Evolutionary conservation across 1,140 invertebrate species (phyloP).

Genomic region (Zaprionus nigranus): DNA sequence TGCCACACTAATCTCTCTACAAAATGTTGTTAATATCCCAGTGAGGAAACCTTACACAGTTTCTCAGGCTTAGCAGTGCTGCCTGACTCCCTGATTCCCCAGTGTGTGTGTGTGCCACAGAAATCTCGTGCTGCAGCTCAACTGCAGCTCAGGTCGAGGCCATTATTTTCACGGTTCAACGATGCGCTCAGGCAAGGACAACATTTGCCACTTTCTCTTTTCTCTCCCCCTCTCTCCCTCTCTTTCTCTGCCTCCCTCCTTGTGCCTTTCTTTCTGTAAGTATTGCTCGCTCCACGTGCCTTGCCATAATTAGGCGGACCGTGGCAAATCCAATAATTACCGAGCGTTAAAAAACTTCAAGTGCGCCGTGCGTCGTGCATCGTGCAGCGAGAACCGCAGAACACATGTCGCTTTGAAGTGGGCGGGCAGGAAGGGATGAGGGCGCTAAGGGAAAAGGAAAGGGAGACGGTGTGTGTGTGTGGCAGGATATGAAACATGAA

Average conservation of each 20-base stretch:
- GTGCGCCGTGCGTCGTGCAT: conserved; percentile 41
- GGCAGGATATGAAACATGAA: conserved; percentile 72
- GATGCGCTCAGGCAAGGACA: conserved; percentile 49
- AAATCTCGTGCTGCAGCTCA: conserved; percentile 17
- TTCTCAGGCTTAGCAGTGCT: neutral
- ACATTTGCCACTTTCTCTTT: conserved; percentile 42
- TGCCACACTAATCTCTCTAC: conserved; percentile 1
- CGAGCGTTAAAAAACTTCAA: conserved; percentile 68
- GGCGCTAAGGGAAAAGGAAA: neutral
- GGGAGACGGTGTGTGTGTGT: neutral
- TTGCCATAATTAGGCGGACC: conserved; percentile 60
- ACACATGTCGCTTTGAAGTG: conserved; percentile 58
- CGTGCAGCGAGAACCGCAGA: conserved; percentile 52
- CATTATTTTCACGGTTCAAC: conserved; percentile 59
- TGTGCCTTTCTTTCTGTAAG: neutral
- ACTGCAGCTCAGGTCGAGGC: conserved; percentile 30
- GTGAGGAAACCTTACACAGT: conserved; percentile 17
- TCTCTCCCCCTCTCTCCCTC: conserved; percentile 17
- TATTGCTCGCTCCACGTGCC: conserved; percentile 46
- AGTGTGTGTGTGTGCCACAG: too few species aligned
- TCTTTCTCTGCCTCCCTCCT: neutral
- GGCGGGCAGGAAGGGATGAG: neutral
- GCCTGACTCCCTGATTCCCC: conserved; percentile 2
- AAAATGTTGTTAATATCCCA: conserved; percentile 8
- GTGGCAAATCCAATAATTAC: conserved; percentile 73